Base-by-base conservation (phyloP, 1,140 invertebrate genomes). In the Drosophila aff. region DNA sequence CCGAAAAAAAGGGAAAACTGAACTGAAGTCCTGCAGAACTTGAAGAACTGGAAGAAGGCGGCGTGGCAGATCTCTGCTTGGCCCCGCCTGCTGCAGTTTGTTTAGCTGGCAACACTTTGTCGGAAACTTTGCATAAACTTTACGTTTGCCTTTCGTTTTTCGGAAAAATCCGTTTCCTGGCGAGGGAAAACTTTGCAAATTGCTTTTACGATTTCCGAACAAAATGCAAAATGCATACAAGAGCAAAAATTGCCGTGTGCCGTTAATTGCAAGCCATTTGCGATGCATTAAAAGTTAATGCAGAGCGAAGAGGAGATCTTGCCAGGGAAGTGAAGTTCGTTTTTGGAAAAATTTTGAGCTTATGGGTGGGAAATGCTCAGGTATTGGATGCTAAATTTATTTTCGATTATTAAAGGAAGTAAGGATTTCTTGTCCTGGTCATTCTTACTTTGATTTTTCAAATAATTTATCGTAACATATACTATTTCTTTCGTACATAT, bases 21-120 rank as follows among this genome's bases (percentile, higher is more conserved):
- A 31, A 52, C 26, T 31, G 38, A 61, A 81, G 53, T 76, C 52
- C 63, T 72, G 21, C 64, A 13, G 23, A 38, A 67, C 41, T 66
- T 52, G 57, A n/a, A 41, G 23, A 38, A 67, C 36, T 59, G 43
- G 43, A 15, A 41, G 47, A 31, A 36, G 46, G 28, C 50, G 55
- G 72, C 61, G 49, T 67, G 47, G 33, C n/a, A 50, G 26, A 33
- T 62, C 60, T 66, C 61, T 62, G 72, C 46, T 61, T 55, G 77
- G 28, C 41, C 43, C 50, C 57, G 73, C 47, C 61, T 77, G 66
- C 63, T 65, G 66, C 50, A 81, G 81, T 85, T 87, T 89, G 83
- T 89, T 87, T 89, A 89, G 81, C 73, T 76, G 75, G 83, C 84
- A 89, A 89, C 84, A 89, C 84, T 87, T 87, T 87, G 83, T 66